Evolutionary conservation across 2,113 vertebrate species (phyloP).

Genomic region (Zosterops japonicus): DNA sequence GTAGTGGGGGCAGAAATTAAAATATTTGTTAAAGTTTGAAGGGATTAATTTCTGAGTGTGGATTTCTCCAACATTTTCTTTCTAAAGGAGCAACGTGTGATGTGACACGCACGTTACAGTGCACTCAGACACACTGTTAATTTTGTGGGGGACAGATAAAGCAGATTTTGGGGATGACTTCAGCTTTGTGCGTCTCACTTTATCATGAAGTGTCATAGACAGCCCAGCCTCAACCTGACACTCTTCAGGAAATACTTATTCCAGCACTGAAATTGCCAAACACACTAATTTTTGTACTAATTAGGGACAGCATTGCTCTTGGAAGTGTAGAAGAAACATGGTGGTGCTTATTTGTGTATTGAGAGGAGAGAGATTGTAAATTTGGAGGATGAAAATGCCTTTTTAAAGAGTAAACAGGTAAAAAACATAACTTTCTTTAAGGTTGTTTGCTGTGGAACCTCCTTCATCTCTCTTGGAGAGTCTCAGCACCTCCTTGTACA

Average conservation of each 20-base stretch:
- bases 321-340: neutral
- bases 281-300: neutral
- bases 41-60: neutral
- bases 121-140: neutral
- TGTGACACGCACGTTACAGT: neutral
- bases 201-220: neutral
- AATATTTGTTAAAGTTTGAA: neutral
- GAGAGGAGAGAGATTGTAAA: rapidly evolving
- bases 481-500: rapidly evolving
- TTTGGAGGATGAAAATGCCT: neutral
- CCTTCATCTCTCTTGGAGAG: neutral
- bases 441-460: neutral
- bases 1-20: neutral
- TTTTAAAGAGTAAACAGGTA: neutral
- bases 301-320: neutral
- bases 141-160: neutral
- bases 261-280: neutral
- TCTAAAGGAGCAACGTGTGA: neutral
- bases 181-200: neutral
- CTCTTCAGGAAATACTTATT: neutral
- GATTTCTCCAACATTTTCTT: neutral
- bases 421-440: neutral
- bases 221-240: neutral
- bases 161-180: neutral
- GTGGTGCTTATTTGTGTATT: rapidly evolving